Evolutionary conservation across 2,797 vertebrate species (phyloP).

Genomic region (Atherinosoma microstoma): DNA sequence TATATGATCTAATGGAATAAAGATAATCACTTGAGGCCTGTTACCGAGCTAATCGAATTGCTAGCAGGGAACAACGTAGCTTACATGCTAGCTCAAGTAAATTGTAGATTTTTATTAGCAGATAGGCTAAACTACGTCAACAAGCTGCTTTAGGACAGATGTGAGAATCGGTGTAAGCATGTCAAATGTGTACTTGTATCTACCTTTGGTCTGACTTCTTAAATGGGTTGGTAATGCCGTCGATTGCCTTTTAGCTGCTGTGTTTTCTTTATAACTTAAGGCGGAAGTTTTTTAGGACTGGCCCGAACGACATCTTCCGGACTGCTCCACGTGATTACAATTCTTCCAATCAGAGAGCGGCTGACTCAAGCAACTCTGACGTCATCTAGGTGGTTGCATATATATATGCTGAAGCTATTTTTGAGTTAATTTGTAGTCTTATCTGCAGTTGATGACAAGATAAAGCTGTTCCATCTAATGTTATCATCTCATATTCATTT

Average conservation of each 20-base stretch:
- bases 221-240: constrained; percentile 60
- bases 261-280: constrained; percentile 86
- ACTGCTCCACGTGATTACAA: constrained; percentile 64
- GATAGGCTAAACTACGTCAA: constrained; percentile 27
- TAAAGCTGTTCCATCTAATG: not conserved
- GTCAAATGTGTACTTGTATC: constrained; percentile 47
- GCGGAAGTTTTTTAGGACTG: constrained; percentile 83
- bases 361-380: constrained; percentile 5
- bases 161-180: not conserved
- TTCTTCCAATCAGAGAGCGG: constrained; percentile 64
- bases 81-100: constrained; percentile 57
- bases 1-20: constrained; percentile 4
- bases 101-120: constrained; percentile 39
- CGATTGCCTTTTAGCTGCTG: constrained; percentile 71
- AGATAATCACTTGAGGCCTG: constrained; percentile 57
- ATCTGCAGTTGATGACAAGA: not conserved
- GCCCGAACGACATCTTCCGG: constrained; percentile 79
- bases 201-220: constrained; percentile 75
- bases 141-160: not conserved
- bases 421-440: not conserved
- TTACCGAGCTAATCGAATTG: constrained; percentile 52
- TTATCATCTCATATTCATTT: not conserved
- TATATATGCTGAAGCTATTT: not conserved
- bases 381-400: constrained; percentile 25
- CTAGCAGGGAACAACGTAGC: constrained; percentile 63